phyloP scores from a whole-genome alignment of 2,797 vertebrate genomes.

The Rhinogobio ventralis region DNA sequence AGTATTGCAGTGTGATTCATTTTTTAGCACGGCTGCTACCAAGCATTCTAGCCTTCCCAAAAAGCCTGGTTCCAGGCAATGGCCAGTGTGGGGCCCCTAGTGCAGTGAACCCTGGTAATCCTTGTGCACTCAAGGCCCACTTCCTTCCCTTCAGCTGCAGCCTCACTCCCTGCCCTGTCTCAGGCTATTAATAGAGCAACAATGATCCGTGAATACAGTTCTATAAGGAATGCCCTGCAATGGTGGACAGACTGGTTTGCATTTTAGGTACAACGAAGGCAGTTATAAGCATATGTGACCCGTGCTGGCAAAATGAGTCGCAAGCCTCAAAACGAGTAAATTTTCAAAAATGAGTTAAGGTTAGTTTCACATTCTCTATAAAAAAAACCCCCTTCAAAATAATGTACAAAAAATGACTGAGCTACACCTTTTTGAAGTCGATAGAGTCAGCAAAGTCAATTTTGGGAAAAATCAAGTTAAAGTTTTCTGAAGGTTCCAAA shows the following conservation, averaged over 20 bases:
- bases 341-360: no score
- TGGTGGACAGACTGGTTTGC: background rate
- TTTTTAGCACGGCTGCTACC: background rate
- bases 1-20: background rate
- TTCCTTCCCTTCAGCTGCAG: constrained; percentile 84
- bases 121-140: constrained; percentile 72
- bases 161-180: constrained; percentile 58
- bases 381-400: no score
- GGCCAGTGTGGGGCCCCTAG: constrained; percentile 62
- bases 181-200: constrained; percentile 84
- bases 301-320: no score
- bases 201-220: constrained; percentile 67
- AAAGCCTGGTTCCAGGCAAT: constrained; percentile 25
- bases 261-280: background rate
- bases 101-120: constrained; percentile 70
- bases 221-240: background rate
- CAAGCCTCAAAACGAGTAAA: no score
- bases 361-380: no score
- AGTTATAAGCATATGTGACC: background rate
- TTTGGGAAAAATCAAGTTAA: no score
- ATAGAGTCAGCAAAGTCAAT: no score
- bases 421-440: no score
- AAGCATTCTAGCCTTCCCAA: constrained; percentile 29
- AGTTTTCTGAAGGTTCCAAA: no score
- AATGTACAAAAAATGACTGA: no score